Conservation (phyloP, 1,140 invertebrate genomes). For the Apis mellifera region DNA sequence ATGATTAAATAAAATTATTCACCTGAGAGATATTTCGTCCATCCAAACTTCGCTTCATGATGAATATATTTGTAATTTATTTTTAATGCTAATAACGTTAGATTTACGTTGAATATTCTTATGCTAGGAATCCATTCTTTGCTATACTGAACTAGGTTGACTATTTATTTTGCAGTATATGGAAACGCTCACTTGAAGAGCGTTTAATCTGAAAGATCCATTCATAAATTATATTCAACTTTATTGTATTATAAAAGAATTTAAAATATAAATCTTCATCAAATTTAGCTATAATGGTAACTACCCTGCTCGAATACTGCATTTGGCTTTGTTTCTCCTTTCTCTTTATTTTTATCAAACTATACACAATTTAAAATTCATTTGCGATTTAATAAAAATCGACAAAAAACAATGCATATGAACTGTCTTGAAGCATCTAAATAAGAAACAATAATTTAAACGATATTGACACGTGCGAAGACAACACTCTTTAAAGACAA, state of each 20-base stretch:
- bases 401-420: neutral
- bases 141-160: neutral
- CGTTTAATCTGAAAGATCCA: conserved; percentile 30
- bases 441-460: neutral
- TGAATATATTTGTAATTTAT: conserved; percentile 42
- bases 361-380: neutral
- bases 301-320: neutral
- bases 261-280: neutral
- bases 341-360: neutral
- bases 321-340: neutral
- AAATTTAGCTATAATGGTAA: neutral
- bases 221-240: neutral
- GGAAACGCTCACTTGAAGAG: conserved; percentile 5
- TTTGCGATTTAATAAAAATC: neutral
- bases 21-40: conserved; percentile 64
- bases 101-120: conserved; percentile 22
- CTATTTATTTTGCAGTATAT: neutral
- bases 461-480: conserved; percentile 56
- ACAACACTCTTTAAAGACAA: conserved; percentile 54
- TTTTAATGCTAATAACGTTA: conserved; percentile 35
- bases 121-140: conserved; percentile 58
- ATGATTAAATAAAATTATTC: neutral
- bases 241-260: neutral
- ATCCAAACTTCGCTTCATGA: conserved; percentile 68
- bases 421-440: neutral